Percentiles rank a stretch among this genome's conserved stretches.
Evolutionary conservation across 2,888 invertebrate genomes (phyloP).

Genomic region (Spodoptera picta): DNA sequence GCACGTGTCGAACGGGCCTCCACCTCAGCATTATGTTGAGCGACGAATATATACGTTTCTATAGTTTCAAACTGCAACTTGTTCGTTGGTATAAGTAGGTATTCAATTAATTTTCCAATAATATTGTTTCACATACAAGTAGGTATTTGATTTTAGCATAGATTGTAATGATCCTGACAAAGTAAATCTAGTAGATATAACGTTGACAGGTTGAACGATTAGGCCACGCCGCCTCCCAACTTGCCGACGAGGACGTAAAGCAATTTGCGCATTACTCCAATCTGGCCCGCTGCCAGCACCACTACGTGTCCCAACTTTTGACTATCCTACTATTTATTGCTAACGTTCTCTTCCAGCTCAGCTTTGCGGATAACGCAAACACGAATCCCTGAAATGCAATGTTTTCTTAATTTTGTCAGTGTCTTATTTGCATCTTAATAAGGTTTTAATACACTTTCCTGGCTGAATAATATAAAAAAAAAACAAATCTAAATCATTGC

Average conservation of each 20-base stretch:
- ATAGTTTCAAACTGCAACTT: no score
- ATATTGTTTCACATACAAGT: no score
- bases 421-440: slow-evolving; percentile 10
- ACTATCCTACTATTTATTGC: slow-evolving; percentile 60
- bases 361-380: slow-evolving; percentile 7
- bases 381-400: slow-evolving; percentile 16
- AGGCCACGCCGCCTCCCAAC: slow-evolving; percentile 9
- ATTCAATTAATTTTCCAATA: no score
- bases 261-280: slow-evolving; percentile 60
- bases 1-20: no score
- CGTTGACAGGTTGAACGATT: slow-evolving; percentile 34
- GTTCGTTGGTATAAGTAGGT: no score
- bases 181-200: slow-evolving; percentile 14
- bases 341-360: slow-evolving; percentile 42
- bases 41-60: no score
- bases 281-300: slow-evolving; percentile 59
- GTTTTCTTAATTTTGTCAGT: background rate
- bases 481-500: slow-evolving; percentile 32
- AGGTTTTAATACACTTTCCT: slow-evolving; percentile 19
- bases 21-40: no score
- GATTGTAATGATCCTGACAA: slow-evolving; percentile 1
- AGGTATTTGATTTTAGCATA: no score
- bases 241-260: slow-evolving; percentile 51
- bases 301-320: slow-evolving; percentile 60
- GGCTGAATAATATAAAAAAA: slow-evolving; percentile 19